Evolutionary conservation across 2,797 vertebrate genomes (phyloP), one percentile per base, ranked within the genome.

Genomic region (Gymnoscopelus braueri): DNA sequence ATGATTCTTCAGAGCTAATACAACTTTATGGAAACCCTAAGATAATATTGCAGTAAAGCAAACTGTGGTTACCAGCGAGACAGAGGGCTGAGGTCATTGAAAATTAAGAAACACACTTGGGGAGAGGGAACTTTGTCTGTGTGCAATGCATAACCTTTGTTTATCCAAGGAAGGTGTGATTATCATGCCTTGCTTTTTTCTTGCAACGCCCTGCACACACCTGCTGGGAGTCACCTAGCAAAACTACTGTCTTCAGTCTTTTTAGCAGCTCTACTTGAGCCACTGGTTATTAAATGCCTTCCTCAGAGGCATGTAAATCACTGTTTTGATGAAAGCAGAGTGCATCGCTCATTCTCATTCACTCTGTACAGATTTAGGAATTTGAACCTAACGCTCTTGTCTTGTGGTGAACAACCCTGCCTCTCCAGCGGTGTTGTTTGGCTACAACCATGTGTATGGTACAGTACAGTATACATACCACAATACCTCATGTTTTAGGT

Each of bases 151-250:
- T 75, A 74, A 76, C 61, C 57, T 74, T 73, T 73, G 49, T 59
- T 44, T 79, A 70, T 76, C 58, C 63, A 44, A 19, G 51, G 65
- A 71, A 61, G 69, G 77, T 71, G 63, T 74, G 69, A 77, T 54
- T 72, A 77, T 59, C 64, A 74, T 73, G 75, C 67, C 9, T 63
- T 58, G 67, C 56, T 50, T 49, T 47, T 59, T 26, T 60, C 35
- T 54, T 39, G 55, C 63, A 75, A 61, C 60, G 65, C 51, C 62
- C 14, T 51, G 72, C 67, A 39, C 14, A 68, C 29, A 63, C 60
- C 69, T 65, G 56, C 64, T 47, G 50, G 14, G 23, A 48, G 53
- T 4, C 69, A 55, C 56, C 82, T 9, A 81, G 72, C 32, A 5
- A 58, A 67, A 56, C 50, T 15, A 79, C 81, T 74, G 55, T 78